Evolutionary conservation across 2,113 vertebrate species (phyloP).

Genomic region (Hucho hucho): DNA sequence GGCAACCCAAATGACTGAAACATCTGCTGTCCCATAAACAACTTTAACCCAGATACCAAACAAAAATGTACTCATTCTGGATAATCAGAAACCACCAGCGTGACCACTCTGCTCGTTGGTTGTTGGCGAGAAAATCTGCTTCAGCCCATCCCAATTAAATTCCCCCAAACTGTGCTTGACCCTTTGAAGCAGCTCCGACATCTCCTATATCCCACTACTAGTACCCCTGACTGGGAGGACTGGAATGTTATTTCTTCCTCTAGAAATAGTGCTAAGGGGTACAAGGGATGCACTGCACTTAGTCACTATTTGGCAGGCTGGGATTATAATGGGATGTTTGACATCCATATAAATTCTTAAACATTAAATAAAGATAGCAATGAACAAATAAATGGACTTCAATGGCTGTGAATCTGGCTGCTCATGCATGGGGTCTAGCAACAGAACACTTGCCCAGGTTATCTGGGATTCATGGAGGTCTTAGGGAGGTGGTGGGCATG

Average conservation of each 20-base stretch:
- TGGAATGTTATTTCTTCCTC: background rate
- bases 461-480: background rate
- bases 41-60: background rate
- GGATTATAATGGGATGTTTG: background rate
- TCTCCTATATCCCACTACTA: background rate
- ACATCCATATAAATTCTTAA: background rate
- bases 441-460: background rate
- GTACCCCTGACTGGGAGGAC: background rate
- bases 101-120: background rate
- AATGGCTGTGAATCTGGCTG: slow-evolving; percentile 6
- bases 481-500: background rate
- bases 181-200: background rate
- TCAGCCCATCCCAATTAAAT: background rate
- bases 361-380: slow-evolving; percentile 6
- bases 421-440: background rate
- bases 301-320: background rate
- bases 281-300: background rate
- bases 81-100: background rate
- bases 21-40: background rate
- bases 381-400: slow-evolving; percentile 12
- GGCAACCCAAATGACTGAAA: background rate
- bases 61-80: background rate
- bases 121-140: background rate
- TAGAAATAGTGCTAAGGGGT: background rate
- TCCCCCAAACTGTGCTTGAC: background rate